Evolutionary conservation across 2,888 invertebrate species (phyloP), one percentile per base, ranked within the genome.

Genomic region (Ophioninae sp.): DNA sequence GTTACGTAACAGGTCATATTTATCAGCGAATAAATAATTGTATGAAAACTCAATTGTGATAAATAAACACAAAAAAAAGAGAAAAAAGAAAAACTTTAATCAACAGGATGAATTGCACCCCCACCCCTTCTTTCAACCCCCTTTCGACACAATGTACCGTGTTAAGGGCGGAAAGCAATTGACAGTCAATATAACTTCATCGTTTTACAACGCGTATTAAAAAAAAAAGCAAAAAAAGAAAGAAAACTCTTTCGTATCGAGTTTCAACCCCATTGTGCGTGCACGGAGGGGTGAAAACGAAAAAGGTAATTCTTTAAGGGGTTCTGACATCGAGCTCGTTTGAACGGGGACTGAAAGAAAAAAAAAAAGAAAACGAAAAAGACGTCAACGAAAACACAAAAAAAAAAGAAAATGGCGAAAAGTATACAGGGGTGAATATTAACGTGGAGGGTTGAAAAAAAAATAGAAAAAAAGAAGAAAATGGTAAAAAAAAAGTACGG

Each of bases 181-280:
- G 61, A 76, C 44, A 23, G 76, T 83, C 76, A 69, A 80, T 68
- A 41, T 76, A 80, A 78, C 77, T 80, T 83, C 78, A 81, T 74
- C 77, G 83, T 80, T 83, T 83, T 83, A 83, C 74, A 81, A 83
- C 80, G 20, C 13, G 20, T 64, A 37, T 68, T 68, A 77, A 76
- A 69, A 74, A 73, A 59, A 70, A 64, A 74, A 64, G 6, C 59
- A 21, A 67, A 69, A 67, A 74, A 69, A 77, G 3, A 68, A 57
- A 30, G 30, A 30, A 30, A 30, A 30, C 30, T 30, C 30, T 30
- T 30, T 30, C 62, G 67, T 76, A 62, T 79, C 73, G 41, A 70
- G 17, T 7, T 13, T 17, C 37, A 30, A 57, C 30, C 56, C 39
- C 41, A 13, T 21, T 56, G 67, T 75, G 41, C 62, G 23, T 13